Percentiles rank a stretch among this genome's conserved stretches.
These are phyloP conservation scores for Neoascia interrupta DNA, from an alignment of 2,888 invertebrate genomes.

Conservation along the genomic window DNA sequence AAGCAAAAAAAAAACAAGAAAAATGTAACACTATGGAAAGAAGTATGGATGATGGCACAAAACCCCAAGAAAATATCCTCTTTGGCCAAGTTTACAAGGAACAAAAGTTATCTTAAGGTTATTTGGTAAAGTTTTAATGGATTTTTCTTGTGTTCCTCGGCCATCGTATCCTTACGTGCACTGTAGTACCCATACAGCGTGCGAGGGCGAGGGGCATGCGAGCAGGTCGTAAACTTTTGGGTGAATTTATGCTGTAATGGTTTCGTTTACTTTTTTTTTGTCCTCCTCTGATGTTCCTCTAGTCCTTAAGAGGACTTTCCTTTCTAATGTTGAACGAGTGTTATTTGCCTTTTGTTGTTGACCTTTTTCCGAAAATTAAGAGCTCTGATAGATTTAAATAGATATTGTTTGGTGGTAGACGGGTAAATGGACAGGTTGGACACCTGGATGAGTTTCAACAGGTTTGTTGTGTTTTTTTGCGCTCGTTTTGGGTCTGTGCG, in stretches of 20 bases:
- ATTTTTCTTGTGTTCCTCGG: conserved; percentile 62
- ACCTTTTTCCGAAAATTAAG: conserved; percentile 40
- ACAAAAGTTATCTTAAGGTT: conserved; percentile 67
- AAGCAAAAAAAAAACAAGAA: neutral
- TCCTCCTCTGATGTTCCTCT: neutral
- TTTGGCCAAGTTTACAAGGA: conserved; percentile 50
- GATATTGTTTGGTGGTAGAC: conserved; percentile 31
- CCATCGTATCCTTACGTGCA: conserved; percentile 48
- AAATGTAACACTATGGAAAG: neutral
- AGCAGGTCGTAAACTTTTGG: conserved; percentile 53
- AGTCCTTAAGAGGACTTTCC: conserved; percentile 5
- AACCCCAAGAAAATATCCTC: conserved; percentile 36
- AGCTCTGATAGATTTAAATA: conserved; percentile 55
- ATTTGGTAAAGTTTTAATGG: conserved; percentile 66
- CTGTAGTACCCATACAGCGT: neutral
- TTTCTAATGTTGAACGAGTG: conserved; percentile 20
- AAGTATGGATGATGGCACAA: conserved; percentile 3
- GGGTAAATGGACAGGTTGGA: conserved; percentile 48
- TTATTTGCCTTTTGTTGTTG: conserved; percentile 41
- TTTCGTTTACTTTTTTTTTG: conserved; percentile 35
- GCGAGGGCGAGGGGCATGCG: neutral
- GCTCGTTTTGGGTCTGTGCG: neutral
- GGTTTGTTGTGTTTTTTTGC: conserved; percentile 31
- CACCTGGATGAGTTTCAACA: conserved; percentile 46
- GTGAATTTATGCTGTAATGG: conserved; percentile 61